These are phyloP conservation scores for Ceratina australensis DNA, from an alignment of 1,140 invertebrate species.

Conservation along the genomic window DNA sequence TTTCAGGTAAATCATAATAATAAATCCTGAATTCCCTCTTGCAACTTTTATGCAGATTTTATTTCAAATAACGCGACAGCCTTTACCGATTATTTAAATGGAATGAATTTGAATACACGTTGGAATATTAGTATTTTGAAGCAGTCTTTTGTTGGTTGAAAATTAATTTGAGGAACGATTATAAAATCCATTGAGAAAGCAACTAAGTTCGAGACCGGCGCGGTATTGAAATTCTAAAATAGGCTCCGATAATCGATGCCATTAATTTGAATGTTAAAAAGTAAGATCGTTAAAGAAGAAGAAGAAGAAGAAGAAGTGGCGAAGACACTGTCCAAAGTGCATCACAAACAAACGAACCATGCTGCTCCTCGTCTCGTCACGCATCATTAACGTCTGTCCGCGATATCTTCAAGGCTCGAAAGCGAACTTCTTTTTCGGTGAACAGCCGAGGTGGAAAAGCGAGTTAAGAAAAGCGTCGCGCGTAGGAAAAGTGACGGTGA, in stretches of 20 bases:
- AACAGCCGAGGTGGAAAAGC: background rate
- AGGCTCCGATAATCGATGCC: background rate
- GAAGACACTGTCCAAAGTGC: background rate
- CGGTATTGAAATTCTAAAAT: constrained; percentile 2
- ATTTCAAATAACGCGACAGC: too few relatives aligned
- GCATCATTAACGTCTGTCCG: constrained; percentile 29
- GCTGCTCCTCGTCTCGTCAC: background rate
- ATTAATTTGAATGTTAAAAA: background rate
- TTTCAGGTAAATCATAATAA: too few relatives aligned
- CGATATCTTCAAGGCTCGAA: constrained; percentile 32
- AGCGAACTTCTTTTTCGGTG: constrained; percentile 2
- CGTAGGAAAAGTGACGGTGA: background rate
- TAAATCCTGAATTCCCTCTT: too few relatives aligned
- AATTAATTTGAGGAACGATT: too few relatives aligned
- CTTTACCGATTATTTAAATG: too few relatives aligned
- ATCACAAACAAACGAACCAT: constrained; percentile 9
- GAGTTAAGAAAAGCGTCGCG: background rate
- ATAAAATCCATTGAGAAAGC: background rate
- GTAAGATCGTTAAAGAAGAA: background rate
- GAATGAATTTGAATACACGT: too few relatives aligned
- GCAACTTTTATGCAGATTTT: too few relatives aligned
- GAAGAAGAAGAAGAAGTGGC: background rate
- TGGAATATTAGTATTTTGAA: too few relatives aligned
- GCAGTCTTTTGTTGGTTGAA: too few relatives aligned
- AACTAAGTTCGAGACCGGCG: background rate